These are phyloP conservation scores for Scomber japonicus DNA, from an alignment of 2,113 vertebrate genomes.

Conservation along the genomic window DNA sequence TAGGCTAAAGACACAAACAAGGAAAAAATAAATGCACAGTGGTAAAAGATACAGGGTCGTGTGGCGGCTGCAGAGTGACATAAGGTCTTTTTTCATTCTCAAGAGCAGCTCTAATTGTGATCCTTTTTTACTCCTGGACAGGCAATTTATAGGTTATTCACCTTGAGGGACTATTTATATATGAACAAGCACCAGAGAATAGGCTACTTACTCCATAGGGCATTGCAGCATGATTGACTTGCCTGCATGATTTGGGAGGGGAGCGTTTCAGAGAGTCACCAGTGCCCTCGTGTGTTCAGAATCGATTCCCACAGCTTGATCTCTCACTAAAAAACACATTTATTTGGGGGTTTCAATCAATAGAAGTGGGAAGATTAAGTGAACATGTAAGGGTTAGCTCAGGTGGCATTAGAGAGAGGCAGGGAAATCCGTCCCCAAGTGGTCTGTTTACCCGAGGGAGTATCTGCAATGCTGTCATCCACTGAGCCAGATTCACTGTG, in stretches of 20 bases:
- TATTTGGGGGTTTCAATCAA: conserved; percentile 49
- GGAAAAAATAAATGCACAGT: conserved; percentile 14
- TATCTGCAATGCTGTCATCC: conserved; percentile 12
- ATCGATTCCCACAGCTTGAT: not conserved
- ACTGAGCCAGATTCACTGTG: conserved; percentile 4
- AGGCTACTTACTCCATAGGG: conserved; percentile 48
- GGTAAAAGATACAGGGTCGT: conserved; percentile 43
- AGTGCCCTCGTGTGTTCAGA: conserved; percentile 74
- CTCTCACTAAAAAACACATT: conserved; percentile 7
- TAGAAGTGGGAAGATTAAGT: conserved; percentile 36
- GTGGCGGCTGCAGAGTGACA: conserved; percentile 33
- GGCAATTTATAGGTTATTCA: conserved; percentile 69
- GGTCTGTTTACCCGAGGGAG: conserved; percentile 22
- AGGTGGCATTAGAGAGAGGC: conserved; percentile 25
- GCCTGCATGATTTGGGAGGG: conserved; percentile 7
- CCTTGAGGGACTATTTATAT: conserved; percentile 77
- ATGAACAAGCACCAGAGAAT: conserved; percentile 65
- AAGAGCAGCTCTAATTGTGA: conserved; percentile 66
- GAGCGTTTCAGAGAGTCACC: conserved; percentile 47
- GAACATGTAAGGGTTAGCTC: conserved; percentile 17
- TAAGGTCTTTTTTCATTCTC: conserved; percentile 48
- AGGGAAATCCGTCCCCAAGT: conserved; percentile 36
- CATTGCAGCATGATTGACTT: conserved; percentile 64
- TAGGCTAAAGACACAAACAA: conserved; percentile 49
- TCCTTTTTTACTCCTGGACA: conserved; percentile 56